phyloP scores from a whole-genome alignment of 2,113 vertebrate genomes.

The Pica pica region DNA sequence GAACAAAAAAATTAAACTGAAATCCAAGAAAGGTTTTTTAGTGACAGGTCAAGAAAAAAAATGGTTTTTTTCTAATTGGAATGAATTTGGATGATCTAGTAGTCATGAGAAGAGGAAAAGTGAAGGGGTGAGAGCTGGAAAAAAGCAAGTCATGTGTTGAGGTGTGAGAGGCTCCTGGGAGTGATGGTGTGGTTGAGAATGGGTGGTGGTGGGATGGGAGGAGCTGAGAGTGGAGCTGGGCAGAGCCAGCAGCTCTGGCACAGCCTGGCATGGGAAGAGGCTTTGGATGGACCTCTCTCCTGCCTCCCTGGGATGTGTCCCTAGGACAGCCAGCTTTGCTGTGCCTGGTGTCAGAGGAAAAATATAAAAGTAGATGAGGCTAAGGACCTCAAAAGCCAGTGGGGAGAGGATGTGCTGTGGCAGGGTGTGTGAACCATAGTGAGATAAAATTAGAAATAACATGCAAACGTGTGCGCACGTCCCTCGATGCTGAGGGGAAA shows the following conservation, averaged over 20 bases:
- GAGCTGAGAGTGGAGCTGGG: not conserved
- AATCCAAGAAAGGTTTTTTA: not conserved
- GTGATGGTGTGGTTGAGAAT: not conserved
- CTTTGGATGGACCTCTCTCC: not conserved
- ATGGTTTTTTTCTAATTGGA: not conserved
- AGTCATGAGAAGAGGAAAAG: not conserved
- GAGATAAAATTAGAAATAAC: not conserved
- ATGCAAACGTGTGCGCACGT: rapidly evolving
- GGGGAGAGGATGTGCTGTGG: not conserved
- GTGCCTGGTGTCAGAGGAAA: not conserved
- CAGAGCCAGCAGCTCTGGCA: not conserved
- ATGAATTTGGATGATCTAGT: not conserved
- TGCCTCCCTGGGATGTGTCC: not conserved
- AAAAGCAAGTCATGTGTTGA: not conserved
- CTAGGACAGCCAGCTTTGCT: not conserved
- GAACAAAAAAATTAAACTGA: not conserved
- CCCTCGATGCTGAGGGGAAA: not conserved
- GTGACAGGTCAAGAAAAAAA: not conserved
- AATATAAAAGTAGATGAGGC: not conserved
- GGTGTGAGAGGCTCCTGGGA: not conserved
- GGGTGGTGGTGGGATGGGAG: not conserved
- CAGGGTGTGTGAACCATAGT: rapidly evolving
- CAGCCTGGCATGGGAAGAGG: not conserved
- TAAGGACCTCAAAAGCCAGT: not conserved
- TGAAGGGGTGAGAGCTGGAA: not conserved